Conservation (phyloP, 2,797 vertebrate genomes). For the Knipowitschia caucasica region DNA sequence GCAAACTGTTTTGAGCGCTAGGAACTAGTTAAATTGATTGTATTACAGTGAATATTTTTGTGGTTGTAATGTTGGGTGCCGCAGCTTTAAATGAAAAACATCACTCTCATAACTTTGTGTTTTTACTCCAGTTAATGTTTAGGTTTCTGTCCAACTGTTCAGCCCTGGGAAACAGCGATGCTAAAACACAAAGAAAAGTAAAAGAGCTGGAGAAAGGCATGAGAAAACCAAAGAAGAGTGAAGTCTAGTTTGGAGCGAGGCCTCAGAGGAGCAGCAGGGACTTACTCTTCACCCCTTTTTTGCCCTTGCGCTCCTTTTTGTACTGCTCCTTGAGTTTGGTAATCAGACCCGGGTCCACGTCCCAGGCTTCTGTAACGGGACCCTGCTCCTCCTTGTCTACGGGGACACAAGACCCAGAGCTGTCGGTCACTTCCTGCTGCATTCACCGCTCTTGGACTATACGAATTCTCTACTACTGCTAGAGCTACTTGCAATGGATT, state of each 20-base stretch:
- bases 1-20: too few relatives aligned
- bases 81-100: neutral
- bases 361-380: constrained; percentile 96
- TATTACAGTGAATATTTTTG: too few relatives aligned
- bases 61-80: too few relatives aligned
- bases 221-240: constrained; percentile 5
- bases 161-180: neutral
- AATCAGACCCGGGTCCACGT: constrained; percentile 99
- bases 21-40: too few relatives aligned
- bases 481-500: neutral
- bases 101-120: neutral
- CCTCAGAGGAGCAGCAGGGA: constrained; percentile 68
- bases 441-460: constrained; percentile 4
- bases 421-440: constrained; percentile 61
- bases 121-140: neutral
- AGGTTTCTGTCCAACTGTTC: constrained; percentile 3
- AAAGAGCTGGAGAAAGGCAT: neutral
- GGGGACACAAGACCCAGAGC: constrained; percentile 85
- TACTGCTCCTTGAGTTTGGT: constrained; percentile 99
- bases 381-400: constrained; percentile 98
- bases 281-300: constrained; percentile 99
- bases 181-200: neutral
- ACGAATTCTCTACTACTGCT: neutral
- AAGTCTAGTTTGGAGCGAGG: constrained; percentile 41
- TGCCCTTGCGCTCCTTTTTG: constrained; percentile 99